Conservation (phyloP, 2,888 invertebrate genomes). For the Hypselothyrea guttata region DNA sequence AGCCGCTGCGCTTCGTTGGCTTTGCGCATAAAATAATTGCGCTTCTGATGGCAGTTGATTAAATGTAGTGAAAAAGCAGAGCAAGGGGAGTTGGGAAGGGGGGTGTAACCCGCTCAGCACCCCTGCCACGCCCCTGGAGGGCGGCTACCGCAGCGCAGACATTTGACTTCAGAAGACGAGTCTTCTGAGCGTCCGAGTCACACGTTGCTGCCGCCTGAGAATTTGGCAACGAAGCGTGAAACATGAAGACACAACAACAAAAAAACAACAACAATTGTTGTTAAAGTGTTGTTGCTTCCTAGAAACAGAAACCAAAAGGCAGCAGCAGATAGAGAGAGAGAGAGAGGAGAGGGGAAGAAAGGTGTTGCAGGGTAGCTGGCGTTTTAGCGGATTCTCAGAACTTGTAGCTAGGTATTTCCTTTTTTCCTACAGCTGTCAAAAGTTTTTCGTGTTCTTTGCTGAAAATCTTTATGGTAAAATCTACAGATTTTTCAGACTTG, state of each 20-base stretch:
- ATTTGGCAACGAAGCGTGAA: constrained; percentile 77
- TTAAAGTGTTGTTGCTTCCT: constrained; percentile 33
- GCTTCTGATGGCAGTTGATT: constrained; percentile 67
- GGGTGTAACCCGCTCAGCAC: too few relatives aligned
- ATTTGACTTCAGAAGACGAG: constrained; percentile 57
- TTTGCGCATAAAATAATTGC: constrained; percentile 74
- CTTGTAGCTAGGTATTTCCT: constrained; percentile 26
- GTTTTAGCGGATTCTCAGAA: constrained; percentile 30
- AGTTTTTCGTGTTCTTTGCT: constrained; percentile 32
- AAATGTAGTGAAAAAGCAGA: not conserved
- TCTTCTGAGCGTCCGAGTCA: constrained; percentile 20
- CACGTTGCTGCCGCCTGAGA: constrained; percentile 62
- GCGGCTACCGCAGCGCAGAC: constrained; percentile 43
- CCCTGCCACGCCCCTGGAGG: constrained; percentile 7
- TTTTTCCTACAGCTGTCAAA: constrained; percentile 43
- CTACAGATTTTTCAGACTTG: constrained; percentile 23
- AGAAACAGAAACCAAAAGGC: constrained; percentile 43
- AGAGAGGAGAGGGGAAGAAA: not conserved
- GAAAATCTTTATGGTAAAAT: constrained; percentile 29
- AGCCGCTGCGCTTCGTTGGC: constrained; percentile 62
- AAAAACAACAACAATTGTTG: constrained; percentile 17
- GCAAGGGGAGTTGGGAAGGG: not conserved
- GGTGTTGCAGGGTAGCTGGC: constrained; percentile 36
- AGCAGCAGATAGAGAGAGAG: constrained; percentile 5
- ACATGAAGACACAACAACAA: constrained; percentile 51